Evolutionary conservation across 1,140 invertebrate genomes (phyloP).

Genomic region (Bombus impatiens): DNA sequence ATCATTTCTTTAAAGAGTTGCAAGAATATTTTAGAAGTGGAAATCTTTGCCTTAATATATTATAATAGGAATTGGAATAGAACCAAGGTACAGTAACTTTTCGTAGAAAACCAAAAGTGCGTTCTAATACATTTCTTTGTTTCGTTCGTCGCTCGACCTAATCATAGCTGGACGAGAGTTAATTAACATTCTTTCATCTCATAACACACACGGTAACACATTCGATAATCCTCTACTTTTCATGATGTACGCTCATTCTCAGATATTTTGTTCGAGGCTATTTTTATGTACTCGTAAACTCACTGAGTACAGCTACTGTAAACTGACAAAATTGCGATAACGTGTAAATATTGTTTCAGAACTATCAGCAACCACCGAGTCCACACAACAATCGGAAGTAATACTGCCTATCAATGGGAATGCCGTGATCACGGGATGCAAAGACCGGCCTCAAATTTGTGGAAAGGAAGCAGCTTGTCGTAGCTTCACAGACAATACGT

Average conservation of each 20-base stretch:
- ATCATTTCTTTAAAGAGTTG: too few species aligned
- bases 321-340: slow-evolving; percentile 8
- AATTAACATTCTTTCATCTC: neutral
- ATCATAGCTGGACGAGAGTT: neutral
- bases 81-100: too few species aligned
- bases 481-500: slow-evolving; percentile 79
- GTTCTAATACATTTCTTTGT: neutral
- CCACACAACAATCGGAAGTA: slow-evolving; percentile 52
- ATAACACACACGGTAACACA: neutral
- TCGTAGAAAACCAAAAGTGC: neutral
- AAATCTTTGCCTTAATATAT: too few species aligned
- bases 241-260: neutral
- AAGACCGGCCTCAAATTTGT: slow-evolving; percentile 82
- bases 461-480: slow-evolving; percentile 85
- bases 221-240: too few species aligned
- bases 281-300: neutral
- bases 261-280: neutral
- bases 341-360: slow-evolving; percentile 54
- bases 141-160: neutral
- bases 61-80: too few species aligned
- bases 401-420: slow-evolving; percentile 42
- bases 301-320: neutral
- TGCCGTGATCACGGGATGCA: slow-evolving; percentile 69
- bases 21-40: too few species aligned
- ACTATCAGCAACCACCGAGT: slow-evolving; percentile 14